Base-by-base conservation (phyloP, 2,888 invertebrate genomes). In the Hydriomena furcata region DNA sequence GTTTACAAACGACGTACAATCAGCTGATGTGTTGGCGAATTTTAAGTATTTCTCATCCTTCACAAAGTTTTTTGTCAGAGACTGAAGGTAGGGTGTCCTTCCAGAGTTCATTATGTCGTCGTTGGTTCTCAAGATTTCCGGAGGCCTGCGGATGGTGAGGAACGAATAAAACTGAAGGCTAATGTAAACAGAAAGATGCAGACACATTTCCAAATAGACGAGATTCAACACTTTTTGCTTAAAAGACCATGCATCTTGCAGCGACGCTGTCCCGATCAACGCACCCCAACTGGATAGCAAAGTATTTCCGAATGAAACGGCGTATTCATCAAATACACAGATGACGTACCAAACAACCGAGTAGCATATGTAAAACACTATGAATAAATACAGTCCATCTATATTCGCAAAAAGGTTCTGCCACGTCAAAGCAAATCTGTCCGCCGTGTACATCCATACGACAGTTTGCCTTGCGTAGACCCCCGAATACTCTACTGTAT, bases 181-280 rank as follows among this genome's bases (percentile, higher is more conserved):
- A 1, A 85, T 61, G 28, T 82, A 89, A 1, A 72, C 73, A 1
- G 80, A 71, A 10, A 79, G 52, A 55, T 82, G 78, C 7, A 86
- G 53, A 35, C 80, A 74, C 64, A 88, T 61, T 0, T 79, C 44
- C 10, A 83, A 61, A 54, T 79, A 85, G 2, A 66, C 60, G 3
- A 76, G n/a, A 28, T 84, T 83, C 2, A 87, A 31, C 11, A 79
- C 58, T 57, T 73, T 84, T 34, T 84, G 79, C 52, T 88, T 88
- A 0, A 71, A 23, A 7, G 79, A 71, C 24, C 43, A 68, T 0
- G 84, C 64, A 0, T 76, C 55, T 48, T 64, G 71, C 6, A 88
- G 58, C 1, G 76, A 66, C 1, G 72, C 53, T 0, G 79, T 62
- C 1, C 84, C 83, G 0, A 86, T 32, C 0, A 87, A 56, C 0